Base-by-base conservation (phyloP, 1,140 invertebrate species). In the Paraescarpia echinospica region DNA sequence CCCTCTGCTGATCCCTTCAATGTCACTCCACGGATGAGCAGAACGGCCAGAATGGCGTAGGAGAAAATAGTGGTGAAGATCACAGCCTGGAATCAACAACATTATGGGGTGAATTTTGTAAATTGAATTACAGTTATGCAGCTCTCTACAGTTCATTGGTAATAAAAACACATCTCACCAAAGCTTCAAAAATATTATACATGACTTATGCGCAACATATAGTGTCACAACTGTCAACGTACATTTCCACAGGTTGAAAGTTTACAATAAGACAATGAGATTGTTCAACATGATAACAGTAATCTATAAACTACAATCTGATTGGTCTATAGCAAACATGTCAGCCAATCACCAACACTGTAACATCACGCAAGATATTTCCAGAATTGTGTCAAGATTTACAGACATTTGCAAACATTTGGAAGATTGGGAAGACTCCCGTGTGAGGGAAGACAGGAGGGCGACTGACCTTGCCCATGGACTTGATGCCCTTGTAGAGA, bases 51-150 rank as follows among this genome's bases (percentile, higher is more conserved):
- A 92, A 98, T 98, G 33, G 98, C 97, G 95, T 98, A 98, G 0
- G 98, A 98, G 94, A 98, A 98, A 0, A 98, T 96, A 12, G 98
- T 98, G 14, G 98, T 98, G 94, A 98, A 98, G 94, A 98, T 98
- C 5, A 98, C 98, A 90, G 98, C 95, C 94, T 95, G 94, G 5
- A 94, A 93, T 88, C n/a, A 59, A 89, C 14, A 91, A 34, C 91
- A 41, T 34, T 4, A 91, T 8, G n/a, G n/a, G n/a, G 9, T 34
- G 27, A 34, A 34, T 35, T 33, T 2, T n/a, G 33, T 91, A 34
- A 35, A 35, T 9, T 6, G 91, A 33, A 9, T 91, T 34, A 41
- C 2, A 91, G 5, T 34, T 33, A n/a, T 77, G 22, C 27, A 31
- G 59, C 22, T 77, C 27, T 77, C 59, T 77, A 27, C 22, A 77